These are phyloP conservation scores for Chamaedrilus cognettii DNA, from an alignment of 2,888 invertebrate genomes.

Conservation along the genomic window DNA sequence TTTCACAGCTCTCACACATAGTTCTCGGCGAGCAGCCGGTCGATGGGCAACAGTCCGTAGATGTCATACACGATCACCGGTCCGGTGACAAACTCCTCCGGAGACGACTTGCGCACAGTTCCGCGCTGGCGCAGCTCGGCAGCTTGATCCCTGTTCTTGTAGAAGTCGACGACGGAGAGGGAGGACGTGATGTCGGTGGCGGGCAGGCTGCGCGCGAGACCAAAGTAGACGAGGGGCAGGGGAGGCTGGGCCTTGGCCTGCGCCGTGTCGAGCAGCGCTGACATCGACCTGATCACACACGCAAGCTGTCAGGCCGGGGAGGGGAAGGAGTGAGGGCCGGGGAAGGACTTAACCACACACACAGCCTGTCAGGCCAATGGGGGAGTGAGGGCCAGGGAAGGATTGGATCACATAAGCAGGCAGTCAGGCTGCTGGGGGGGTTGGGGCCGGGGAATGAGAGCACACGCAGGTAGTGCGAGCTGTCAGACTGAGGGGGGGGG, in stretches of 20 bases:
- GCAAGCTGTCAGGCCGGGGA: no score
- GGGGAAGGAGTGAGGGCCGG: no score
- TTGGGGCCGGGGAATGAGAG: no score
- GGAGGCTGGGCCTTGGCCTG: constrained; percentile 9
- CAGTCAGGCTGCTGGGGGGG: no score
- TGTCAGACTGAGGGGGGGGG: no score
- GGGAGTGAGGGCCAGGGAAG: no score
- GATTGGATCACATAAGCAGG: no score
- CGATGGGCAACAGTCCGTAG: constrained; percentile 75
- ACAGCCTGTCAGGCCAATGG: no score
- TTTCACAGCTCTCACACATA: constrained; percentile 72
- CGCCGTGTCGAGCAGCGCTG: constrained; percentile 66
- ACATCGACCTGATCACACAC: constrained; percentile 71
- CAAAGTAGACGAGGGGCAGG: constrained; percentile 3
- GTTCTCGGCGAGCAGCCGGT: constrained; percentile 78
- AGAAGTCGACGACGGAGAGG: constrained; percentile 63
- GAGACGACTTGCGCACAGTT: neutral
- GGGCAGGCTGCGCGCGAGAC: constrained; percentile 58
- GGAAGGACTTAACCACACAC: no score
- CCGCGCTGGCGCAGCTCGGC: neutral
- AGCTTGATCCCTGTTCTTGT: constrained; percentile 42
- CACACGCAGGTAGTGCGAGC: no score
- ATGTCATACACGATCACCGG: constrained; percentile 69
- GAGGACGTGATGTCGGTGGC: constrained; percentile 45
- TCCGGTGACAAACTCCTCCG: constrained; percentile 42